Evolutionary conservation across 2,113 vertebrate genomes (phyloP).

Genomic region (Chloropsis hardwickii): DNA sequence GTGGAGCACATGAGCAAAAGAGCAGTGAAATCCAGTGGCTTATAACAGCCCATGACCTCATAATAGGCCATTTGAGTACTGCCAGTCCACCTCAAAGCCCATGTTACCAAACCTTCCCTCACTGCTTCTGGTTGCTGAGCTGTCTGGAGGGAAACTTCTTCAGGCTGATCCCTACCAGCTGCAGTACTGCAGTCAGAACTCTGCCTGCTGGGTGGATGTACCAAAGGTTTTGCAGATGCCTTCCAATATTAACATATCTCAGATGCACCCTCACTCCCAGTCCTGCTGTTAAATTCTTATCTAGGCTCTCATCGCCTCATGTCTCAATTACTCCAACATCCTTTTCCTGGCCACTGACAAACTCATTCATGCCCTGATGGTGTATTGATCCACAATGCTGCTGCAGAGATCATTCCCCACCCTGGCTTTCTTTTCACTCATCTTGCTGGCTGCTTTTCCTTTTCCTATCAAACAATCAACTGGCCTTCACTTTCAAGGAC

Average conservation of each 20-base stretch:
- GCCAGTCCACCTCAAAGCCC: neutral
- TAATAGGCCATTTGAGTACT: neutral
- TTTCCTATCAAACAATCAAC: neutral
- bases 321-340: slow-evolving; percentile 53
- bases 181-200: neutral
- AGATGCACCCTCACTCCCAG: neutral
- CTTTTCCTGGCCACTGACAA: slow-evolving; percentile 29
- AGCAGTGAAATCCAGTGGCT: neutral
- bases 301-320: neutral
- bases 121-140: neutral
- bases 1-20: neutral
- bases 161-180: neutral
- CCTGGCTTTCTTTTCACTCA: neutral
- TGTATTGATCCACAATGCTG: slow-evolving; percentile 16
- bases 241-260: neutral
- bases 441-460: neutral
- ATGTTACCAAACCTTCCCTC: accelerated
- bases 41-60: too few relatives aligned
- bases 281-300: slow-evolving; percentile 15
- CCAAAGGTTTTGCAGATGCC: neutral
- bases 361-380: neutral
- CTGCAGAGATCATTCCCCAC: neutral
- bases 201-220: neutral
- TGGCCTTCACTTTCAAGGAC: slow-evolving; percentile 11
- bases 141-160: neutral